These are phyloP conservation scores for Tillus elongatus DNA, from an alignment of 2,888 invertebrate species.

Conservation along the genomic window DNA sequence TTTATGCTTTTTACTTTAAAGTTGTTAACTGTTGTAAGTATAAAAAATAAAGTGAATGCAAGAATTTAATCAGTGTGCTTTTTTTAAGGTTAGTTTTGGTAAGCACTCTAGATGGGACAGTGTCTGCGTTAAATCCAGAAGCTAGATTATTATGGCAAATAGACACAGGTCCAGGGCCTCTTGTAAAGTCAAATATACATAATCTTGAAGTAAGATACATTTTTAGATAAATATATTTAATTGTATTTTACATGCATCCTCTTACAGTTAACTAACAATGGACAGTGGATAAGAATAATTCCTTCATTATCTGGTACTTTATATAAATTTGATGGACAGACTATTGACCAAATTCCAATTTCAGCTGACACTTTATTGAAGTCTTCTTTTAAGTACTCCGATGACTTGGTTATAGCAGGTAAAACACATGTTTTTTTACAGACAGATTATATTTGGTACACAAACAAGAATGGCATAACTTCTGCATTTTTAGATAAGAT, in stretches of 20 bases:
- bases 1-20: too few relatives aligned
- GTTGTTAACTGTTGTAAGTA: too few relatives aligned
- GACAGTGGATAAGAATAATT: constrained; percentile 80
- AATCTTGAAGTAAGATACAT: constrained; percentile 69
- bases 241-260: too few relatives aligned
- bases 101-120: constrained; percentile 82
- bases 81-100: constrained; percentile 64
- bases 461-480: too few relatives aligned
- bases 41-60: too few relatives aligned
- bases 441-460: too few relatives aligned
- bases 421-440: too few relatives aligned
- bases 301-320: constrained; percentile 87
- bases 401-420: constrained; percentile 77
- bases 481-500: too few relatives aligned
- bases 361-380: constrained; percentile 78
- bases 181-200: constrained; percentile 84
- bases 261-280: constrained; percentile 66
- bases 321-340: constrained; percentile 85
- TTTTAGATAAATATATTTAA: constrained; percentile 9
- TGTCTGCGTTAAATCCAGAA: constrained; percentile 70
- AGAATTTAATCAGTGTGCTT: too few relatives aligned
- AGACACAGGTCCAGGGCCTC: constrained; percentile 62
- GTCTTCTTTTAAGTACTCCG: constrained; percentile 78
- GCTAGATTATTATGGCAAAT: constrained; percentile 71
- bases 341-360: constrained; percentile 78